Base-by-base conservation (phyloP, 1,140 invertebrate species). In the Micrasema minimum region DNA sequence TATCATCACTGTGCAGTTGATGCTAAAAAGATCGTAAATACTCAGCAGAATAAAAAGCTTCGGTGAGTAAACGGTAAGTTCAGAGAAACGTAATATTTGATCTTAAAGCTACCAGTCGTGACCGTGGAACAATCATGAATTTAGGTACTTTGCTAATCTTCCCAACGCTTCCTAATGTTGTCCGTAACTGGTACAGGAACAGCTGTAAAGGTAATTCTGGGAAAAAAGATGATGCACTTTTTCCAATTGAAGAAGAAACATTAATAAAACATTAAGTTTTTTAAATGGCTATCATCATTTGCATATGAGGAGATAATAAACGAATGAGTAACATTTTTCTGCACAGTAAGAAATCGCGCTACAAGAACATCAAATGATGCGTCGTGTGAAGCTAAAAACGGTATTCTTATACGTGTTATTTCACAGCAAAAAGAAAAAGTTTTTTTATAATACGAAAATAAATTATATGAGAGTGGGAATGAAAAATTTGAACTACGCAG, bases 91-190 rank as follows among this genome's bases (percentile, higher is more conserved):
- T 59, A 22, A 59, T 22, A 41, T 38, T 35, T 14, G 35, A 41
- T 16, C 37, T 38, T 3, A 59, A 23, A 22, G 55, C 37, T 16
- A 41, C 31, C 35, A 20, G 18, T 59, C 55, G 55, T 59, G 55
- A 59, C 55, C 18, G 14, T 38, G 55, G 55, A 59, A 41, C 16
- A 59, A 59, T 59, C 55, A 59, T 59, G 35, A 59, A 38, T n/a
- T n/a, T n/a, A n/a, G n/a, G 37, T 41, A 59, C 37, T 59, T 59
- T 20, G 55, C 55, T 59, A 59, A 59, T 59, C 37, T 59, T 14
- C 22, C 16, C 55, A 23, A 18, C n/a, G 55, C 37, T 59, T 59
- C 38, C 31, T 59, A 41, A 59, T 59, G 37, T 41, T 18, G 55
- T 12, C 37, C 7, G 26, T n/a, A 55, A 16, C 26, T 55, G 51